Base-by-base conservation (phyloP, 2,888 invertebrate genomes). In the Dimorphilus gyrociliatus region DNA sequence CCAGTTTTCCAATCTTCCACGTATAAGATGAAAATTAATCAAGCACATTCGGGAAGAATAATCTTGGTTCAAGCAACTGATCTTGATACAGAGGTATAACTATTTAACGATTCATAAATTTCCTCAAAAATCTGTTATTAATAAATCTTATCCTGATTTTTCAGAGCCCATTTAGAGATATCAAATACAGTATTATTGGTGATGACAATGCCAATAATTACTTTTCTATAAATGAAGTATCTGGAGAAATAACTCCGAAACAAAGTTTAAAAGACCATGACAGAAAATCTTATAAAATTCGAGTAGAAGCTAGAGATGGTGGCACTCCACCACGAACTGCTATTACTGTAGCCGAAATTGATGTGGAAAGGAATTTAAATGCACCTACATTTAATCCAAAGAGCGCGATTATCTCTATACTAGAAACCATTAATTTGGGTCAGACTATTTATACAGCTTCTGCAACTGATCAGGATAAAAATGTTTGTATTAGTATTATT, bases 151-250 rank as follows among this genome's bases (percentile, higher is more conserved):
- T n/a, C n/a, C 21, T n/a, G n/a, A 10, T 21, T 8, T 40, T 42
- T 15, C 41, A 52, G 52, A 39, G 38, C 23, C 52, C 52, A 4
- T 55, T 44, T 37, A 48, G 46, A 28, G 36, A 37, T 7, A 30
- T 56, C 18, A 38, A 38, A 16, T 55, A 47, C 38, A 38, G 39
- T 27, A 49, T 54, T 21, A 51, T 53, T 32, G 55, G 54, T 4
- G 53, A 53, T 37, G 50, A 49, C 26, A 19, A 39, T 2, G 48
- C 54, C 3, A 32, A 45, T 7, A 41, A 38, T 7, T 53, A 40
- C 39, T 55, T 55, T 40, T 29, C 29, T 15, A 49, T 55, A 17
- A 39, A 48, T 28, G 24, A 21, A 16, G 21, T 24, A 23, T 30
- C 21, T 18, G 42, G 42, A 1, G 7, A 16, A 7, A 33, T 44